Evolutionary conservation across 2,797 vertebrate genomes (phyloP).

Genomic region (Lithobates sylvaticus): DNA sequence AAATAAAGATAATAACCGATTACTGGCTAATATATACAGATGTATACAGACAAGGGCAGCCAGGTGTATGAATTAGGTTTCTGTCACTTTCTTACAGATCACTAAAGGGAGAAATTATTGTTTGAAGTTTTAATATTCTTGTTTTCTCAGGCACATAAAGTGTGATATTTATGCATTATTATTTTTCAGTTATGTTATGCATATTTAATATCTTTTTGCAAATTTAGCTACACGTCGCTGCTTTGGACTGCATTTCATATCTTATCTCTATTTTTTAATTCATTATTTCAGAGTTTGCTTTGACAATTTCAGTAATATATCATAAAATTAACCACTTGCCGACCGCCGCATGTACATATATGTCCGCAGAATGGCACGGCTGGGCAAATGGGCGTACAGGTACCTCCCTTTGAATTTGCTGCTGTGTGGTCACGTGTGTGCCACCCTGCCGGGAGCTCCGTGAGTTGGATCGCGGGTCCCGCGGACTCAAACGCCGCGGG

Average conservation of each 20-base stretch:
- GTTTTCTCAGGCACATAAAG: slow-evolving; percentile 31
- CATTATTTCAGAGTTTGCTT: background rate
- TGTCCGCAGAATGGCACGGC: too few relatives aligned
- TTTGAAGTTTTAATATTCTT: slow-evolving; percentile 22
- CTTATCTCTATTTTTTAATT: background rate
- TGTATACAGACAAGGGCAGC: slow-evolving; percentile 24
- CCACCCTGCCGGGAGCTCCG: too few relatives aligned
- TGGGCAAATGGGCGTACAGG: too few relatives aligned
- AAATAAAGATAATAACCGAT: slow-evolving; percentile 33
- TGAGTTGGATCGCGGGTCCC: too few relatives aligned
- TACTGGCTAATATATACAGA: slow-evolving; percentile 35
- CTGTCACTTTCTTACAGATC: slow-evolving; percentile 13
- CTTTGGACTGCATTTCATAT: background rate
- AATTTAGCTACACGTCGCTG: background rate
- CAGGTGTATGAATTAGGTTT: slow-evolving; percentile 28
- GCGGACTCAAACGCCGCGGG: too few relatives aligned
- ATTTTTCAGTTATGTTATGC: slow-evolving; percentile 9
- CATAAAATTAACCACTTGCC: too few relatives aligned
- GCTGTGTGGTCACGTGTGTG: too few relatives aligned
- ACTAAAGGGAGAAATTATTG: slow-evolving; percentile 27
- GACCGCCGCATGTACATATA: too few relatives aligned
- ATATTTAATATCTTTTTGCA: slow-evolving; percentile 30
- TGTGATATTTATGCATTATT: slow-evolving; percentile 27
- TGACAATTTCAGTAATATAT: background rate
- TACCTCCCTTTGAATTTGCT: too few relatives aligned